Evolutionary conservation across 64 coral and sea anemone species (phyloP).

Genomic region (Montipora foliosa): DNA sequence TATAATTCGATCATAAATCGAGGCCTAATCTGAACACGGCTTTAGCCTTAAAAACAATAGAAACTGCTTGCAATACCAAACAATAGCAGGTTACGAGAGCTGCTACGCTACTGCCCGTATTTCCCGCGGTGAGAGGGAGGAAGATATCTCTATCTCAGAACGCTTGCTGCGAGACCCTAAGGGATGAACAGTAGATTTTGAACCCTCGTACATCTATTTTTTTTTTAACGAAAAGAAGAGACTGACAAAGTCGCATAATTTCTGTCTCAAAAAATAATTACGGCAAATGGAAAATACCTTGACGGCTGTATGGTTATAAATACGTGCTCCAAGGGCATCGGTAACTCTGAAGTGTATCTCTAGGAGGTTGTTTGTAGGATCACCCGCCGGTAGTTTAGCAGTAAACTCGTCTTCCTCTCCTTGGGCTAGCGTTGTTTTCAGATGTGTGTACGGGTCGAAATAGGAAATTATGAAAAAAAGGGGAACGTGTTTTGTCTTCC

Average conservation of each 20-base stretch:
- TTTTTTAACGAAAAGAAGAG: no score
- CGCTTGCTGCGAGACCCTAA: no score
- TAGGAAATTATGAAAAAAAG: constrained; percentile 67
- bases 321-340: constrained; percentile 59
- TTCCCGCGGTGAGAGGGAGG: no score
- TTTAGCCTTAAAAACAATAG: no score
- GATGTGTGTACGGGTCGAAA: constrained; percentile 43
- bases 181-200: no score
- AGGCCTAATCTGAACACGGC: no score
- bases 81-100: no score
- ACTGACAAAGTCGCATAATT: neutral
- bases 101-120: no score
- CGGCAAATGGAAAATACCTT: constrained; percentile 21
- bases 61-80: no score
- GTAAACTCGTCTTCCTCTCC: constrained; percentile 11
- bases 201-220: no score
- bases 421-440: constrained; percentile 36
- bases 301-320: neutral
- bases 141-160: no score
- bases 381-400: constrained; percentile 64
- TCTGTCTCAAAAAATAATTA: neutral
- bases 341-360: constrained; percentile 40
- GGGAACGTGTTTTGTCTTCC: constrained; percentile 68
- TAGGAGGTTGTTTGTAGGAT: constrained; percentile 48
- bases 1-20: no score